These are phyloP conservation scores for Lapara coniferarum DNA, from an alignment of 2,888 invertebrate species.

Conservation along the genomic window DNA sequence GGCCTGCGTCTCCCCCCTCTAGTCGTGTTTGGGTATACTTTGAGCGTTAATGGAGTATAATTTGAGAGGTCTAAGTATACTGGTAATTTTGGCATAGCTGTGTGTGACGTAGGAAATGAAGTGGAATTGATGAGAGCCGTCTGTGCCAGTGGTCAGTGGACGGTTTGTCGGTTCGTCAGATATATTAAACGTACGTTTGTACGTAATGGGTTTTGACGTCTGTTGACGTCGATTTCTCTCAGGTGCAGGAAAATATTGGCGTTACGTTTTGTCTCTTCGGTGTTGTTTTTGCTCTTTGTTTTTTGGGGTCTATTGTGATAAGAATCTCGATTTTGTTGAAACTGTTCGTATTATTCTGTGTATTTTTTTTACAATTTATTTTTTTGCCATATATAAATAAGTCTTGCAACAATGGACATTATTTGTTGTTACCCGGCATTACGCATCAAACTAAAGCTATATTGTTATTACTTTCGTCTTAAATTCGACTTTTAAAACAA, in stretches of 20 bases:
- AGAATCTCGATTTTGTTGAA: no score
- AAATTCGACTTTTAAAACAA: no score
- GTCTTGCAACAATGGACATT: no score
- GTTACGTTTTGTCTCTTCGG: background rate
- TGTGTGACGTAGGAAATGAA: conserved; percentile 65
- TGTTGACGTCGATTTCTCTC: background rate
- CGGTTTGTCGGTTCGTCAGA: conserved; percentile 41
- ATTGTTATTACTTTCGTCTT: no score
- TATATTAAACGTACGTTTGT: conserved; percentile 26
- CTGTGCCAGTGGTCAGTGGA: conserved; percentile 45
- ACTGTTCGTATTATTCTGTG: no score
- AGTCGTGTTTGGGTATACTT: conserved; percentile 33
- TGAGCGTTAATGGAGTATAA: conserved; percentile 34
- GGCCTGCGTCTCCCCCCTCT: conserved; percentile 43
- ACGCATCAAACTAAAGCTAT: no score
- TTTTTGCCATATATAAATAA: no score
- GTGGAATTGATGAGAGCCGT: conserved; percentile 58
- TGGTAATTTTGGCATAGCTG: conserved; percentile 50
- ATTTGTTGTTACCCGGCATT: no score
- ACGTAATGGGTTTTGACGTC: conserved; percentile 13
- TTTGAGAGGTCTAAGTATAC: conserved; percentile 42
- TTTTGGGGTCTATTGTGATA: no score
- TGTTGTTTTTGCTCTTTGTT: no score
- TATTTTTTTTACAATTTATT: no score
- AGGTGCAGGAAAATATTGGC: background rate